Percentiles rank a stretch among this genome's conserved stretches.
Evolutionary conservation across 2,113 vertebrate genomes (phyloP).

Genomic region (Rhombomys opimus): DNA sequence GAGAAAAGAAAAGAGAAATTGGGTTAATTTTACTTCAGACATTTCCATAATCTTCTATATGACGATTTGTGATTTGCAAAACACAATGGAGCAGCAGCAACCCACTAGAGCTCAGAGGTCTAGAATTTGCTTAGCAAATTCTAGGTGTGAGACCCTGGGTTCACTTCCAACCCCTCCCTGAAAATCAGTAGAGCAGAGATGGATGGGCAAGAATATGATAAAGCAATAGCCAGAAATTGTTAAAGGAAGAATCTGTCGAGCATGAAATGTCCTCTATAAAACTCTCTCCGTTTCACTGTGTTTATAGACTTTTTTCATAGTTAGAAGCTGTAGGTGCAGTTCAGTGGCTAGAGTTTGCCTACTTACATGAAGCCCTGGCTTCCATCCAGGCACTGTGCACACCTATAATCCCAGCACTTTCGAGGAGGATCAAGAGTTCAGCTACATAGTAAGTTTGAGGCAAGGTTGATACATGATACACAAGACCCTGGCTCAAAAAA

Average conservation of each 20-base stretch:
- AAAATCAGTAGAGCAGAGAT: neutral
- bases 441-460: neutral
- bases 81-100: neutral
- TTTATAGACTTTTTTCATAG: neutral
- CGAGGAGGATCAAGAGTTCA: neutral
- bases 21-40: constrained; percentile 8
- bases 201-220: neutral
- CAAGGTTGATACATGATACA: neutral
- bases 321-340: neutral
- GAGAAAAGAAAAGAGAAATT: neutral
- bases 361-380: neutral
- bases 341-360: neutral
- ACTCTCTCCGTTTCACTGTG: neutral
- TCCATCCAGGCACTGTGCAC: too few relatives aligned
- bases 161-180: neutral
- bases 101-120: neutral
- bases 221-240: neutral
- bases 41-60: neutral
- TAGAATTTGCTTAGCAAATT: neutral
- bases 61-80: neutral
- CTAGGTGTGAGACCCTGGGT: neutral
- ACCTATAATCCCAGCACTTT: neutral
- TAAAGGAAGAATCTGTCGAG: neutral
- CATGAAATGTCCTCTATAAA: neutral
- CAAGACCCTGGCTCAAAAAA: neutral